Evolutionary conservation across 2,888 invertebrate genomes (phyloP).

Genomic region (Priocnemis perturbator): DNA sequence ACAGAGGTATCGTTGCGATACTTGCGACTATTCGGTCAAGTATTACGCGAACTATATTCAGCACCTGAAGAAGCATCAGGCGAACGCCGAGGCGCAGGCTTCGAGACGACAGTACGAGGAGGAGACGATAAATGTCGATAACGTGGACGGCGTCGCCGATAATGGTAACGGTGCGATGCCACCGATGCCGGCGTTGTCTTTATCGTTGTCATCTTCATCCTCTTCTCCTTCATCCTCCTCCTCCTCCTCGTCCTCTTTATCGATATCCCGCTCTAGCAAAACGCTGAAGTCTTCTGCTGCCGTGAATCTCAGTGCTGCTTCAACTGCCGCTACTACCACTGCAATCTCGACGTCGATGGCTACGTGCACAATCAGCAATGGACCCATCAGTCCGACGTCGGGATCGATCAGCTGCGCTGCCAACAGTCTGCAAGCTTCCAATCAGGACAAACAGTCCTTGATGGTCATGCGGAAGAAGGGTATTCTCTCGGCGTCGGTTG

Average conservation of each 20-base stretch:
- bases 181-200: too few relatives aligned
- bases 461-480: constrained; percentile 64
- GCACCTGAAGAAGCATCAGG: constrained; percentile 87
- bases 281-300: constrained; percentile 49
- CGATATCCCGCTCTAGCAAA: constrained; percentile 53
- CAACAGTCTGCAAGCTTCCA: constrained; percentile 55
- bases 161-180: not conserved
- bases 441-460: constrained; percentile 67
- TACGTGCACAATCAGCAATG: not conserved
- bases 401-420: constrained; percentile 24
- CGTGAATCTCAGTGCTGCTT: not conserved
- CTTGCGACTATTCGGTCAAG: constrained; percentile 92
- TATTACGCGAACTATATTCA: constrained; percentile 90
- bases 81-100: constrained; percentile 82
- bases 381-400: not conserved
- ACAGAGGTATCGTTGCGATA: constrained; percentile 88
- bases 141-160: constrained; percentile 32
- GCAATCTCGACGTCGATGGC: not conserved
- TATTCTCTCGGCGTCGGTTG: constrained; percentile 29
- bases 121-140: constrained; percentile 66
- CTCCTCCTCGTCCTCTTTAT: not conserved
- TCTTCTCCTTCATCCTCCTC: too few relatives aligned
- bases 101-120: constrained; percentile 76
- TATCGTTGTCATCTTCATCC: too few relatives aligned
- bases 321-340: not conserved